Evolutionary conservation across 2,113 vertebrate species (phyloP), one percentile per base, ranked within the genome.

Genomic region (Platysternon megacephalum): DNA sequence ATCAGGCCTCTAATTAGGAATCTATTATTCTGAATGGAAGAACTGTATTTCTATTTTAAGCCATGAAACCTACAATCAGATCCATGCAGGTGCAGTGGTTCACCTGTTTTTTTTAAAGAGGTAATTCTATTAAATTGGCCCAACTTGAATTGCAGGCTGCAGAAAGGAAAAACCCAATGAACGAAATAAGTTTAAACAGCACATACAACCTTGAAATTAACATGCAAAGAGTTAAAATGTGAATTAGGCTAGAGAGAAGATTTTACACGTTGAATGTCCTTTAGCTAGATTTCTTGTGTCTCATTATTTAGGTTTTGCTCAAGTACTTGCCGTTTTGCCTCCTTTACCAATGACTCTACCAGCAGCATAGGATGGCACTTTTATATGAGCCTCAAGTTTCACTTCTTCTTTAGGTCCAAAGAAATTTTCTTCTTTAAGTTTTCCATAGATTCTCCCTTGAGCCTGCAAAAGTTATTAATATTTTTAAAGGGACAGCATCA

Each of bases 381-480:
- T 99, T 97, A 99, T 99, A 96, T 99, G 99, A 94, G 99, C 99
- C 97, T 99, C 99, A 97, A 99, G 98, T 98, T 99, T 99, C 94
- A 99, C 99, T 97, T 99, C 99, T 97, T 99, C 99, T 93, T 99
- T 99, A 96, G 99, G 99, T 96, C 99, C 99, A 97, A 99, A 99
- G 97, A 99, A 99, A 96, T 99, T 99, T 98, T 99, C 99, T 98
- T 99, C 99, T 97, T 99, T 99, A 96, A 99, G 98, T 97, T 99
- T 99, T 80, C 99, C 98, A 97, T 99, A 99, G 90, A 99, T 99
- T 93, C 99, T 99, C 97, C 99, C 99, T 98, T 99, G 99, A 98
- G 99, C 99, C 99, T 99, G 96, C 17, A 96, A 93, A 79, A 29
- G 26, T 39, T 55, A 91, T 48, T 29, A 87, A 86, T 32, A 35